Evolutionary conservation across 2,113 vertebrate species (phyloP).

Genomic region (Crocuta crocuta): DNA sequence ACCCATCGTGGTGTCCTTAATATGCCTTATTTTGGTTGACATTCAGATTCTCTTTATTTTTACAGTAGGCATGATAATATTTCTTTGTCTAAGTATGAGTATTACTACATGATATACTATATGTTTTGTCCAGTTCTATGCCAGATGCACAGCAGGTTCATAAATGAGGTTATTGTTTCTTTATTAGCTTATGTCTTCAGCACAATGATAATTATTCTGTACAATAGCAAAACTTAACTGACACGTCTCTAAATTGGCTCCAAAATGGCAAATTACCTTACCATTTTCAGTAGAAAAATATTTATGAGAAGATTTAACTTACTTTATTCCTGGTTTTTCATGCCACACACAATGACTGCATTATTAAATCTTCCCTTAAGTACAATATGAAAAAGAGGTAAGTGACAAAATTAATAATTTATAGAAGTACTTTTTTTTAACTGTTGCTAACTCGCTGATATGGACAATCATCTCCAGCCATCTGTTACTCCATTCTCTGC

Average conservation of each 20-base stretch:
- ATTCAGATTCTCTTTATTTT: neutral
- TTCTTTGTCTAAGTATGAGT: neutral
- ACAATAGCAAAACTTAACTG: neutral
- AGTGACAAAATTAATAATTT: neutral
- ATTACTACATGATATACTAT: neutral
- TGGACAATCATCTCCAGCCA: constrained; percentile 1
- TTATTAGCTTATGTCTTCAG: neutral
- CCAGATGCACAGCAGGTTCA: neutral
- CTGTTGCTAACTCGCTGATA: neutral
- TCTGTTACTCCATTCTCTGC: constrained; percentile 15
- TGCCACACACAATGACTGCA: neutral
- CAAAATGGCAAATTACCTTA: neutral
- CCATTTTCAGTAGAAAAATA: neutral
- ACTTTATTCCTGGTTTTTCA: neutral
- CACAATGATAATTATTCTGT: neutral
- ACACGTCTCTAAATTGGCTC: neutral
- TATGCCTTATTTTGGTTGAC: neutral
- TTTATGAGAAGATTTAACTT: neutral
- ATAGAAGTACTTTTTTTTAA: neutral
- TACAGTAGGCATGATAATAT: neutral
- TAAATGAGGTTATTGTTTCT: neutral
- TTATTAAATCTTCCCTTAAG: neutral
- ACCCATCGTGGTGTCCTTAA: neutral
- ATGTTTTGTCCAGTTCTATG: neutral
- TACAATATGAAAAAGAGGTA: neutral